Base-by-base conservation (phyloP, 2,797 vertebrate genomes). In the Sebastes flavidus region DNA sequence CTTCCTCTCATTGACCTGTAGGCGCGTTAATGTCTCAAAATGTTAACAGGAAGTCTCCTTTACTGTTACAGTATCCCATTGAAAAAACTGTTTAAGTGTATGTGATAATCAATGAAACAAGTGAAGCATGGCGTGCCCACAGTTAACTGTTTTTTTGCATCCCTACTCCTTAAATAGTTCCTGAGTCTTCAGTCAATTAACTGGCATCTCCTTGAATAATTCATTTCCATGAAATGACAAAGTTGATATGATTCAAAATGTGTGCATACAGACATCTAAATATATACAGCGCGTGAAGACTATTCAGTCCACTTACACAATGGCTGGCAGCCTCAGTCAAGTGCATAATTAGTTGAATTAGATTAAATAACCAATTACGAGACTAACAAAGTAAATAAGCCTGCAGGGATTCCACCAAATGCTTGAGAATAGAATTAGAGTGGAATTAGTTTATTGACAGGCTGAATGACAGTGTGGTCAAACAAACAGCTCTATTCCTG, bases 311-410 rank as follows among this genome's bases (percentile, higher is more conserved):
- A 92, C 89, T 91, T 89, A 77, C 82, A 89, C 90, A 93, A 88
- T 93, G 92, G 72, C 89, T 88, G 84, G 82, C 89, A 93, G 90
- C 84, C 89, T 94, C 88, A 93, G 90, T 91, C 91, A 91, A 94
- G 90, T 94, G 92, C 88, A 91, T 92, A 94, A 95, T 94, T 91
- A 92, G 89, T 89, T 90, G 89, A 94, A 95, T 94, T 95, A 95
- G 92, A 95, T 95, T 95, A 95, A 95, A 94, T 94, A 94, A 95
- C 91, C 93, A 96, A 96, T 96, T 96, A 96, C 73, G 80, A 89
- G 86, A 92, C 94, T 94, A 95, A 95, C 89, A 94, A 91, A 94
- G 89, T 95, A 95, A 95, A 95, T 94, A 94, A 90, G 88, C 91
- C 93, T 91, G 77, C 74, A 89, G 93, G 93, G 93, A 95, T 91